Evolutionary conservation across 1,140 invertebrate genomes (phyloP).

Genomic region (Papilio xuthus): DNA sequence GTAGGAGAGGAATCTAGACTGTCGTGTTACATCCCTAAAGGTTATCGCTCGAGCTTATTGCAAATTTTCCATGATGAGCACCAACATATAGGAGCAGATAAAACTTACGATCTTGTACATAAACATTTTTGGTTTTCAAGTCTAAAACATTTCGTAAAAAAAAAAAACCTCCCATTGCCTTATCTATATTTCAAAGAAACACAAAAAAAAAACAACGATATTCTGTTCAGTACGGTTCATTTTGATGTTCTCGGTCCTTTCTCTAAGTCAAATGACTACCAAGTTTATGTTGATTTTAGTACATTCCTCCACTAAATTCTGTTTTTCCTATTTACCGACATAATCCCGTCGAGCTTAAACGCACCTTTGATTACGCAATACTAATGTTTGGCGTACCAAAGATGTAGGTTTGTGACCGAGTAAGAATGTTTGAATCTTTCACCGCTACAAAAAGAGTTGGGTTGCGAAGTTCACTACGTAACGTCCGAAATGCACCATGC

Average conservation of each 20-base stretch:
- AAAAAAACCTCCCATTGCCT: constrained; percentile 43
- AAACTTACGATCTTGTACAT: neutral
- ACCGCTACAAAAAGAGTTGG: too few species aligned
- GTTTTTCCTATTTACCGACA: constrained; percentile 32
- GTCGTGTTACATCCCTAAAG: neutral
- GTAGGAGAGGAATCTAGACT: neutral
- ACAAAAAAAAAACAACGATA: constrained; percentile 43
- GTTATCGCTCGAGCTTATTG: neutral
- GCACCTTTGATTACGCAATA: too few species aligned
- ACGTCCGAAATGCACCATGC: too few species aligned
- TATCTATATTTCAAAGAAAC: constrained; percentile 40
- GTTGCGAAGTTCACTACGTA: too few species aligned
- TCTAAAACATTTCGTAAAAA: constrained; percentile 45
- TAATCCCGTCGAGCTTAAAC: constrained; percentile 39
- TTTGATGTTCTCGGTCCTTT: constrained; percentile 48
- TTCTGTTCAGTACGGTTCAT: constrained; percentile 47
- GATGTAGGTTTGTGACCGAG: too few species aligned
- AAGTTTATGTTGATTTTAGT: constrained; percentile 35
- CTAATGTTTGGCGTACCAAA: too few species aligned
- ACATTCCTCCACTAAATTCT: constrained; percentile 41
- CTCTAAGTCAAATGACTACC: constrained; percentile 41
- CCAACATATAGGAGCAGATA: constrained; percentile 12
- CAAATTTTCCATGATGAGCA: constrained; percentile 6
- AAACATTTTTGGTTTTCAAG: constrained; percentile 46
- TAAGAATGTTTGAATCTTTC: too few species aligned